Base-by-base conservation (phyloP, 1,140 invertebrate species). In the Lepidurus apus region DNA sequence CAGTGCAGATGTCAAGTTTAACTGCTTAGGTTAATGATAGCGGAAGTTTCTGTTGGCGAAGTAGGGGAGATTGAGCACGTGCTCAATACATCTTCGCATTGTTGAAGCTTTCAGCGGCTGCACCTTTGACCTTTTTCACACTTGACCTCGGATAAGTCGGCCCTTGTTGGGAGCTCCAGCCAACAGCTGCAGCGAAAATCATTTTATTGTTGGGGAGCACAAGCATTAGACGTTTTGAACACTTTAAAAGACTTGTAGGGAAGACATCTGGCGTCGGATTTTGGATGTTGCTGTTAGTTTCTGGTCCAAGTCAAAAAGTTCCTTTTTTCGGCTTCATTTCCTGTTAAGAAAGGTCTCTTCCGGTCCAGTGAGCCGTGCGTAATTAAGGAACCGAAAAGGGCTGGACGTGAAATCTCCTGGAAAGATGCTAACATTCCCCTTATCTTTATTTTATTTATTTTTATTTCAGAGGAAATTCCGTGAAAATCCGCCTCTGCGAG, bases 351-450 rank as follows among this genome's bases (percentile, higher is more conserved):
- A 65, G 21, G n/a, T 65, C 13, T 65, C 53, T 65, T 65, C 53
- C 53, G 53, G 53, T 65, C 53, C 53, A 65, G 21, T 65, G 53
- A 65, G 53, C 53, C 53, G 21, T 17, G 21, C 53, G 53, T 65
- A 65, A 65, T 65, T 65, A 65, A 9, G 53, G 21, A 65, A 13
- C 21, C 5, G 21, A 21, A 65, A 21, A 21, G 53, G 53, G 53
- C 53, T 65, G 53, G 53, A 21, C n/a, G 53, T 5, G 17, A 65
- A 65, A 65, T 65, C 53, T 65, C 53, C 53, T 1, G 13, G 53
- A n/a, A 65, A 21, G 21, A 65, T 65, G 53, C 53, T 5, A n/a
- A 65, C 17, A n/a, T 65, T 21, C 17, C 21, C 17, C n/a, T 65
- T 0, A 7, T 7, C 17, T 13, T 65, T 21, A 13, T 21, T 5